Percentiles rank a stretch among this genome's conserved stretches.
Conservation (phyloP, 2,888 invertebrate genomes). For the Oligia latruncula region DNA sequence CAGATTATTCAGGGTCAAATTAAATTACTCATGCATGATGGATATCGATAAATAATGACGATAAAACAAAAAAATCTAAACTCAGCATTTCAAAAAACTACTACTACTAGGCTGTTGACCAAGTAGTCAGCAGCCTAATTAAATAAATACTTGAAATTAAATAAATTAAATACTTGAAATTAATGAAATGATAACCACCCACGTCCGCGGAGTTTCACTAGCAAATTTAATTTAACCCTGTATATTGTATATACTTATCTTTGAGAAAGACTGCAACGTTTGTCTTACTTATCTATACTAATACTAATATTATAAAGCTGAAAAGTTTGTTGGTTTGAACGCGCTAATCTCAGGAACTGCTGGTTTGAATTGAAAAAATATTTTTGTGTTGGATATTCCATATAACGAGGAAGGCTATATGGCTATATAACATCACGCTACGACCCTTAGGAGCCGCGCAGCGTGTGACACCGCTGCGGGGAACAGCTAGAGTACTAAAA, state of each 20-base stretch:
- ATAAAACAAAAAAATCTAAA: neutral
- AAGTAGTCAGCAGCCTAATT: neutral
- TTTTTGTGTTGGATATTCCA: too few relatives aligned
- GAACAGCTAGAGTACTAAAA: neutral
- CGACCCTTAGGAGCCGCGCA: too few relatives aligned
- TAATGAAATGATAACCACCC: neutral
- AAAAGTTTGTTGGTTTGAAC: too few relatives aligned
- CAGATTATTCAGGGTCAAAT: neutral
- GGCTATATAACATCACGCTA: too few relatives aligned
- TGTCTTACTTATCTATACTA: neutral
- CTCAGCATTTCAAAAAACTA: neutral
- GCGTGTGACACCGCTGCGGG: too few relatives aligned
- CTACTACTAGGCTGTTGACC: neutral
- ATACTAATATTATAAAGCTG: neutral
- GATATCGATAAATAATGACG: neutral
- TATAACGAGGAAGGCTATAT: too few relatives aligned
- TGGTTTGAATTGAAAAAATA: too few relatives aligned
- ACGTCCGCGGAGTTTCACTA: neutral
- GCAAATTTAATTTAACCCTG: neutral
- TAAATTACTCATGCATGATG: neutral
- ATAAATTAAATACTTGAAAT: too few relatives aligned
- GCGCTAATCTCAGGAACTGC: too few relatives aligned
- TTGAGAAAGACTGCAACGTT: neutral
- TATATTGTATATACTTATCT: neutral
- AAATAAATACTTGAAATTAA: too few relatives aligned